A percentile compares a stretch with the other conserved stretches of the same genome.
Evolutionary conservation across 1,140 invertebrate species (phyloP).

Genomic region (Lepidurus couesii): DNA sequence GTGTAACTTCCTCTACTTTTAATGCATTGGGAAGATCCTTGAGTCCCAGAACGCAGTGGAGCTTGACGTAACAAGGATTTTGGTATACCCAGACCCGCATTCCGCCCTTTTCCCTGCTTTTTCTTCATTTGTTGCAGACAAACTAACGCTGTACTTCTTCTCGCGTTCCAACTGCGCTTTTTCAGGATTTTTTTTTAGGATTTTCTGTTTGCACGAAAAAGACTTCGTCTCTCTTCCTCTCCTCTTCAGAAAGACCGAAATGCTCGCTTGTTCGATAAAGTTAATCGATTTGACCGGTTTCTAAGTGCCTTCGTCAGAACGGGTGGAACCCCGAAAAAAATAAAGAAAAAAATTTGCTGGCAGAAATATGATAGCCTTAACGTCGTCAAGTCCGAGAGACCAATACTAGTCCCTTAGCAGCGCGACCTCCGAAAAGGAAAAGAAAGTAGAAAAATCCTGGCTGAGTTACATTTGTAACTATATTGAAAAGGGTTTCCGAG

Average conservation of each 20-base stretch:
- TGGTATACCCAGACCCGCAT: neutral
- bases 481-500: neutral
- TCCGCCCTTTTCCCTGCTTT: neutral
- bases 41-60: neutral
- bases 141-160: neutral
- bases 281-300: conserved; percentile 19
- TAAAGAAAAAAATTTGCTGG: conserved; percentile 7
- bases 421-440: neutral
- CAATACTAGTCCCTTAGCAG: conserved; percentile 2
- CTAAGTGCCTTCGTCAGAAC: neutral
- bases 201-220: neutral
- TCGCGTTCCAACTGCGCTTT: neutral
- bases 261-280: neutral
- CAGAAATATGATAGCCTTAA: neutral
- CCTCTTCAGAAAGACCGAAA: neutral
- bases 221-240: neutral
- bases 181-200: neutral
- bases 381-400: neutral
- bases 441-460: neutral
- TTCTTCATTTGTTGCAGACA: neutral
- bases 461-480: conserved; percentile 13
- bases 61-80: neutral
- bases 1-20: neutral
- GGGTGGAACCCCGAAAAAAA: neutral
- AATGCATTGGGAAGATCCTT: conserved; percentile 8